Evolutionary conservation across 2,113 vertebrate genomes (phyloP).

Genomic region (Amphiprion percula): DNA sequence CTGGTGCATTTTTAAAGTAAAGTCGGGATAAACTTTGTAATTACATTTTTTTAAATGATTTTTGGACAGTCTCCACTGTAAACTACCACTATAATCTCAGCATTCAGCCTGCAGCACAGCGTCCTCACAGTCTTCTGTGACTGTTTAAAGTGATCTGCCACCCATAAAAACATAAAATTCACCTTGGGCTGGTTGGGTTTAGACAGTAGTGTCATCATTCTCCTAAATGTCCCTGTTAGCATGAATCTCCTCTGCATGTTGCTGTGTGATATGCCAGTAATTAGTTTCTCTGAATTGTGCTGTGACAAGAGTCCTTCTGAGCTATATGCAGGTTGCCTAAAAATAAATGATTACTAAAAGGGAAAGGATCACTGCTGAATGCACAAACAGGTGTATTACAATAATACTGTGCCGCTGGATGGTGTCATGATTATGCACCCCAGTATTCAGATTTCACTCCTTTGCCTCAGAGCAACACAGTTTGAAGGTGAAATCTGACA

Average conservation of each 20-base stretch:
- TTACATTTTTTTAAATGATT: background rate
- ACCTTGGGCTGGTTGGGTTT: slow-evolving; percentile 24
- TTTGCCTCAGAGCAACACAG: slow-evolving; percentile 10
- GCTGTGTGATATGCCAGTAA: slow-evolving; percentile 27
- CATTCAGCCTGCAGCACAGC: background rate
- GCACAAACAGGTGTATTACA: slow-evolving; percentile 26
- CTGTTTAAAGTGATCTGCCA: slow-evolving; percentile 29
- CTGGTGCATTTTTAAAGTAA: background rate
- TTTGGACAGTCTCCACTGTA: background rate
- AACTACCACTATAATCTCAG: background rate
- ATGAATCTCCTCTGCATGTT: slow-evolving; percentile 5
- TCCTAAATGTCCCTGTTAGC: slow-evolving; percentile 44
- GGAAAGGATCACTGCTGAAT: slow-evolving; percentile 26
- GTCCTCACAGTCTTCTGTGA: slow-evolving; percentile 4
- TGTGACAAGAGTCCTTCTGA: slow-evolving; percentile 40
- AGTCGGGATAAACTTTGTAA: slow-evolving; percentile 12
- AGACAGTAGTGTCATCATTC: slow-evolving; percentile 28
- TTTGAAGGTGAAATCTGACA: slow-evolving; percentile 28
- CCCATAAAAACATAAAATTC: slow-evolving; percentile 11
- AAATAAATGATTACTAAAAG: slow-evolving; percentile 37
- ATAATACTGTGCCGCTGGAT: background rate
- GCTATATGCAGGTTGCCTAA: slow-evolving; percentile 22
- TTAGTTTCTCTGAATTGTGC: slow-evolving; percentile 32
- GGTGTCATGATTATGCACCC: slow-evolving; percentile 5
- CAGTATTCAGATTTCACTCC: slow-evolving; percentile 13